Evolutionary conservation across 1,140 invertebrate species (phyloP), one percentile per base, ranked within the genome.

Genomic region (Popillia japonica): DNA sequence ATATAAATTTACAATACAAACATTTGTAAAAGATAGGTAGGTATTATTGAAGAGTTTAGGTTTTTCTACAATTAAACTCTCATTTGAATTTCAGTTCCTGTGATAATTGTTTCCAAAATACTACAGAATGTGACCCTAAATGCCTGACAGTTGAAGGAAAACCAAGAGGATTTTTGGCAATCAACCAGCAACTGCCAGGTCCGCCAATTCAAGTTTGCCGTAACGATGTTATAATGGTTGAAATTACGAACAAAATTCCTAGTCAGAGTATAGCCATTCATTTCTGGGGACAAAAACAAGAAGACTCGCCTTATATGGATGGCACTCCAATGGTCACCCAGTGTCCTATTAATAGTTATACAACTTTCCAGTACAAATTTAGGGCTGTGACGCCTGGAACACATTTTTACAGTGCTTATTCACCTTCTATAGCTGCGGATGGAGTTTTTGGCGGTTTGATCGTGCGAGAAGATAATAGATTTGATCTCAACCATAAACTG

Each of bases 181-280:
- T 94, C 1, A 97, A 98, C 87, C 89, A 94, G 74, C 92, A 92
- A 85, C 85, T 96, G 14, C 96, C 96, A 3, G 96, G 95, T 0
- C 96, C 96, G 0, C 86, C 90, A 6, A 94, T 97, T 64, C 92
- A 96, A 88, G 94, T 97, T 3, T 97, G 95, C 81, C 90, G 96
- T 84, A 94, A 95, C 82, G 96, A 97, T 83, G 94, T 94, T 6
- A 87, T 97, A 6, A 91, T 96, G 0, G 92, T 96, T 0, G 94
- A 96, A 86, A 92, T 97, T 0, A 90, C 93, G 0, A 96, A 97
- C 84, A 89, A 92, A 76, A 88, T 96, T 22, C 90, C 91, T 3
- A 92, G 93, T 1, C 92, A 95, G 81, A 90, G 91, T 0, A 88
- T 92, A 0, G 90, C 93, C 0, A 90, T 97, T 68, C 96, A 97